phyloP scores from a whole-genome alignment of 2,113 vertebrate genomes.

The Morone saxatilis region DNA sequence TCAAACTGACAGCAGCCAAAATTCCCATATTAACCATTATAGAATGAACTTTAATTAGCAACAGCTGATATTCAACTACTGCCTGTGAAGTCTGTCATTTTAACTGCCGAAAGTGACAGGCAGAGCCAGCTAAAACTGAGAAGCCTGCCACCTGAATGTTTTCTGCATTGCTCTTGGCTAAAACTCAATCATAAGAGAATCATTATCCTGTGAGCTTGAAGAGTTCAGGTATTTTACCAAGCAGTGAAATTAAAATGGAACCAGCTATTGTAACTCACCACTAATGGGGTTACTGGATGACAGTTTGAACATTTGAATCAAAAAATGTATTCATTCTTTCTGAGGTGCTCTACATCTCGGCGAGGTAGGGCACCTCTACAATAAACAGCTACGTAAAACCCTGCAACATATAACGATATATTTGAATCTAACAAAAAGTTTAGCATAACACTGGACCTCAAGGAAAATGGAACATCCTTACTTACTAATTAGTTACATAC shows the following conservation, averaged over 20 bases:
- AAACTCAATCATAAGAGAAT: background rate
- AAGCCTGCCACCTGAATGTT: background rate
- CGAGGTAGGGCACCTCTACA: too few species aligned
- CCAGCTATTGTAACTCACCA: background rate
- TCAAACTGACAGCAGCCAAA: background rate
- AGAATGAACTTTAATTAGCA: background rate
- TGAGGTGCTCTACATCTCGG: background rate
- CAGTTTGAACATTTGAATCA: background rate
- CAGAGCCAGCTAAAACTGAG: background rate
- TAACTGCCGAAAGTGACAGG: background rate
- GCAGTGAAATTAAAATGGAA: background rate
- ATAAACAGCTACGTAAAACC: background rate
- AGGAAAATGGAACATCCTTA: background rate
- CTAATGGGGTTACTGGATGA: background rate
- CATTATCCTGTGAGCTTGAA: background rate
- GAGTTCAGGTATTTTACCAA: background rate
- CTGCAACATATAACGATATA: background rate
- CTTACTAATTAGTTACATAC: background rate
- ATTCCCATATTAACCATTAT: background rate
- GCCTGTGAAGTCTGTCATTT: background rate
- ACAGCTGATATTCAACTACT: background rate
- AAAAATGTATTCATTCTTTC: too few species aligned
- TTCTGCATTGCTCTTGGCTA: background rate
- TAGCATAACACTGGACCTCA: too few species aligned
- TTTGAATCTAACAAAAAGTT: background rate